Evolutionary conservation across 1,140 invertebrate species (phyloP), one percentile per base, ranked within the genome.

Genomic region (Lycorma delicatula): DNA sequence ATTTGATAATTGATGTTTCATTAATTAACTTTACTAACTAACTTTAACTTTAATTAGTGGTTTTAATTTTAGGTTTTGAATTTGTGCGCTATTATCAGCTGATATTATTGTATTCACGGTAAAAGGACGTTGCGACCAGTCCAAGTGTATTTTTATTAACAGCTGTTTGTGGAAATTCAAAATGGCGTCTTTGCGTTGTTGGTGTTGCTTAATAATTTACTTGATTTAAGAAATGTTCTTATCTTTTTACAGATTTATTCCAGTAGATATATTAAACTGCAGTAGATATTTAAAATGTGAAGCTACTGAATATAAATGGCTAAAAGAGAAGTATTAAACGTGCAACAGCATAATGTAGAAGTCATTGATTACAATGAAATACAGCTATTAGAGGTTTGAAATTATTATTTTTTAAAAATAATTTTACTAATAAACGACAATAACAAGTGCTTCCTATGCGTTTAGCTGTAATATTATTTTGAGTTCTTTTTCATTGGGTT

Each of bases 131-230:
- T n/a, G n/a, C n/a, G n/a, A n/a, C n/a, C n/a, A n/a, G n/a, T n/a
- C n/a, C n/a, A n/a, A n/a, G n/a, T n/a, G n/a, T n/a, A n/a, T n/a
- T n/a, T n/a, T n/a, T n/a, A n/a, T n/a, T n/a, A n/a, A n/a, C n/a
- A n/a, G n/a, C n/a, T n/a, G n/a, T n/a, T n/a, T n/a, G n/a, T n/a
- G n/a, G n/a, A n/a, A n/a, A n/a, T n/a, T n/a, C n/a, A n/a, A 44
- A 44, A 44, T 44, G 41, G 41, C 41, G 41, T 44, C 23, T 44
- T 44, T 13, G 41, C 23, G 41, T 44, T 44, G 41, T 44, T 44
- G 16, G 18, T 44, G 41, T n/a, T n/a, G 41, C 23, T 44, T 16
- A 20, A 16, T 44, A 22, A 44, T 44, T 44, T 44, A 22, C 23
- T 44, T n/a, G n/a, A n/a, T 44, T 44, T 22, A 44, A 20, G 41